phyloP scores from a whole-genome alignment of 2,888 invertebrate genomes.

The Troides aeacus region DNA sequence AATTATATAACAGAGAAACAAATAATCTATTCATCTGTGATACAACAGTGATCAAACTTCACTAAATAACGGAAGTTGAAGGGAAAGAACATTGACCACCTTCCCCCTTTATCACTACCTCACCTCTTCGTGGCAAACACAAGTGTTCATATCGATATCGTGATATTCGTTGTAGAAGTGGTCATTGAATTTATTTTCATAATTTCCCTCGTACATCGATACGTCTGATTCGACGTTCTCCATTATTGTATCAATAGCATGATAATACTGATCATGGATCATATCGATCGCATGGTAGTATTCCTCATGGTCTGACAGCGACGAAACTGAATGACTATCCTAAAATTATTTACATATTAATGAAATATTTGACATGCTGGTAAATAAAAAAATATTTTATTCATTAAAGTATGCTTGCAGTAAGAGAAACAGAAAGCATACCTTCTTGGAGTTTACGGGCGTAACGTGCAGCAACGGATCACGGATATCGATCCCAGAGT shows the following conservation, averaged over 20 bases:
- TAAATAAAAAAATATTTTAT: neutral
- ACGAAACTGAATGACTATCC: conserved; percentile 24
- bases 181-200: conserved; percentile 53
- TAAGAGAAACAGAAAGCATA: conserved; percentile 42
- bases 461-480: conserved; percentile 85
- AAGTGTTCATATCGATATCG: conserved; percentile 45
- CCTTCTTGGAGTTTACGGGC: conserved; percentile 83
- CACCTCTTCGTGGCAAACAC: conserved; percentile 41
- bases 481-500: conserved; percentile 93
- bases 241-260: conserved; percentile 69
- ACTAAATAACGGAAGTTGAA: conserved; percentile 1
- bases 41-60: neutral
- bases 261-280: conserved; percentile 53
- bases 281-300: conserved; percentile 65
- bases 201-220: conserved; percentile 44
- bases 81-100: conserved; percentile 3
- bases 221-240: conserved; percentile 56
- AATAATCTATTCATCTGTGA: neutral
- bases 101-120: conserved; percentile 29
- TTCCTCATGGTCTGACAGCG: conserved; percentile 22
- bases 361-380: neutral
- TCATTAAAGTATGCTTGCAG: neutral
- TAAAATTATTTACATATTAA: conserved; percentile 17
- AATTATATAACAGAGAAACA: neutral
- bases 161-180: conserved; percentile 50